Evolutionary conservation across 1,140 invertebrate species (phyloP).

Genomic region (Apolygus lucorum): DNA sequence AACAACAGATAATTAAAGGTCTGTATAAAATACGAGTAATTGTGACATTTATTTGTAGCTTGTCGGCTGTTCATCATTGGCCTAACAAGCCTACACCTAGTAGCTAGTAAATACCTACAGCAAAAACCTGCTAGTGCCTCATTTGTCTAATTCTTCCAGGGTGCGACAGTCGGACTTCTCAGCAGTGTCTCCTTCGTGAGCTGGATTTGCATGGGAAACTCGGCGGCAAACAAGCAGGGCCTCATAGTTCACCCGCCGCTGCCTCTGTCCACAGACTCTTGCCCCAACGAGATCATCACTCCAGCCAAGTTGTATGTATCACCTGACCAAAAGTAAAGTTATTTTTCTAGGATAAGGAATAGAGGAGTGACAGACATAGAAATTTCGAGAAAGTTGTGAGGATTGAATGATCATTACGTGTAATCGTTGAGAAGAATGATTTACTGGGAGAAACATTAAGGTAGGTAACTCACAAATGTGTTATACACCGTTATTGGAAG

Average conservation of each 20-base stretch:
- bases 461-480: too few relatives aligned
- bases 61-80: neutral
- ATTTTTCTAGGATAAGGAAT: too few relatives aligned
- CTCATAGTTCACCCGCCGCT: neutral
- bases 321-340: too few relatives aligned
- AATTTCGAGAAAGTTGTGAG: too few relatives aligned
- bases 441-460: too few relatives aligned
- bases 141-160: constrained; percentile 15
- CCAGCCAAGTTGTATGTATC: too few relatives aligned
- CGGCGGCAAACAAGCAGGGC: neutral
- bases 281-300: neutral
- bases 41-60: neutral
- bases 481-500: too few relatives aligned
- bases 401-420: too few relatives aligned
- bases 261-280: neutral
- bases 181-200: neutral
- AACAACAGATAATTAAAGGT: too few relatives aligned
- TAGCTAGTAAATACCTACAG: neutral
- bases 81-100: neutral
- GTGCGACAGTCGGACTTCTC: constrained; percentile 1
- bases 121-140: neutral
- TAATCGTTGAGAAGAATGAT: too few relatives aligned
- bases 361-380: too few relatives aligned
- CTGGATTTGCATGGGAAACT: constrained; percentile 8
- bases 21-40: neutral